A percentile compares a stretch with the other conserved stretches of the same genome.
Evolutionary conservation across 2,888 invertebrate species (phyloP).

Genomic region (Acleris cristana): DNA sequence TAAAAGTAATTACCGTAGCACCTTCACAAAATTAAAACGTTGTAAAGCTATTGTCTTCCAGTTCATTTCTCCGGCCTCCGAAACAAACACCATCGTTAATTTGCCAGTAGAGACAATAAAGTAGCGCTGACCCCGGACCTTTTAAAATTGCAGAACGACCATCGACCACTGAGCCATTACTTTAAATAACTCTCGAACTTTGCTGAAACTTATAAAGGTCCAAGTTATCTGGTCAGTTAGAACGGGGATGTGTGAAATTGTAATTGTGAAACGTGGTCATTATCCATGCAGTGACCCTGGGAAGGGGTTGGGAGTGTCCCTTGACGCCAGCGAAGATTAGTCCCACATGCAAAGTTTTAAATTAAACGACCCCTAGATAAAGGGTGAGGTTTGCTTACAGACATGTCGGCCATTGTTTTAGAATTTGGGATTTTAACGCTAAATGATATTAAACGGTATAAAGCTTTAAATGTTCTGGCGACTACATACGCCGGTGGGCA

Average conservation of each 20-base stretch:
- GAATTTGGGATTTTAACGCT: constrained; percentile 22
- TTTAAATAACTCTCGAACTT: constrained; percentile 8
- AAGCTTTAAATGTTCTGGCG: not conserved
- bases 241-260: constrained; percentile 56
- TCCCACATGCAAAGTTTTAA: constrained; percentile 68
- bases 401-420: constrained; percentile 51
- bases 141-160: constrained; percentile 50
- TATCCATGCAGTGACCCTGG: constrained; percentile 60
- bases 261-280: constrained; percentile 63
- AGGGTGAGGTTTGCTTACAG: constrained; percentile 43
- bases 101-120: constrained; percentile 53
- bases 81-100: constrained; percentile 54
- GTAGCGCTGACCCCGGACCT: constrained; percentile 55
- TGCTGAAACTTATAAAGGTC: not conserved
- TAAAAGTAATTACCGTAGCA: constrained; percentile 28
- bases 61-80: constrained; percentile 46
- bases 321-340: constrained; percentile 63
- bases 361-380: constrained; percentile 52
- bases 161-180: constrained; percentile 37
- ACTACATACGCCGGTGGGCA: too few species aligned
- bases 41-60: constrained; percentile 50
- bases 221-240: constrained; percentile 15
- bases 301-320: constrained; percentile 54
- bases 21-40: constrained; percentile 45
- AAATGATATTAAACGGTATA: constrained; percentile 1